Evolutionary conservation across 2,797 vertebrate genomes (phyloP), one percentile per base, ranked within the genome.

Genomic region (Poecilia wingei): DNA sequence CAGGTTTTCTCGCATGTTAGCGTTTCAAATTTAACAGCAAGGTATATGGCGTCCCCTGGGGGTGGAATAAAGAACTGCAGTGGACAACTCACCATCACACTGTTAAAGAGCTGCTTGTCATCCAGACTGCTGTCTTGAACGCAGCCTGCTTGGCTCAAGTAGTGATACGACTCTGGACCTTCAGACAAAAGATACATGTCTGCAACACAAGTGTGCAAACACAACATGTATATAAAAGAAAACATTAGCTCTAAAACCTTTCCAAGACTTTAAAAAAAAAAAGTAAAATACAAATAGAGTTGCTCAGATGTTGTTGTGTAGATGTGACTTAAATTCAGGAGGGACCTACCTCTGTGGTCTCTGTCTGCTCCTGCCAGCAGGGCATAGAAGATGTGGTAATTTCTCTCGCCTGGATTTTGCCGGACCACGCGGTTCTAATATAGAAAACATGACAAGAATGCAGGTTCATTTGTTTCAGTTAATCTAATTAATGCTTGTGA

Each of bases 301-400:
- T 78, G 51, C 25, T 81, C 46, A 39, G 25, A 25, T 61, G 59
- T 64, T 36, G 8, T 22, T 22, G 31, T 33, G 4, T n/a, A 39
- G 16, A 74, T 3, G 2, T 49, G 49, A 59, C 66, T 1, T 2
- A 74, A 76, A 64, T 12, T 73, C 1, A 20, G 9, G 22, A 28
- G 47, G 55, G 82, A 80, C 88, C 3, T 90, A 98, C 97, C 97
- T 96, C 94, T 95, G 86, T 96, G 95, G 66, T 97, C 94, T 80
- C 81, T 84, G 0, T 94, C 95, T 25, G 96, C 91, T 46, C 97
- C 97, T 12, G 97, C 96, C 75, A 98, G 93, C 77, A 98, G 90
- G 1, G 97, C 95, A 14, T 98, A 98, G 92, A 98, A 98, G 86
- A 98, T 97, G 89, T 98, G 97, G 89, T 96, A 98, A 92, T 97